phyloP scores from a whole-genome alignment of 2,113 vertebrate genomes.

The Mus spicilegus region DNA sequence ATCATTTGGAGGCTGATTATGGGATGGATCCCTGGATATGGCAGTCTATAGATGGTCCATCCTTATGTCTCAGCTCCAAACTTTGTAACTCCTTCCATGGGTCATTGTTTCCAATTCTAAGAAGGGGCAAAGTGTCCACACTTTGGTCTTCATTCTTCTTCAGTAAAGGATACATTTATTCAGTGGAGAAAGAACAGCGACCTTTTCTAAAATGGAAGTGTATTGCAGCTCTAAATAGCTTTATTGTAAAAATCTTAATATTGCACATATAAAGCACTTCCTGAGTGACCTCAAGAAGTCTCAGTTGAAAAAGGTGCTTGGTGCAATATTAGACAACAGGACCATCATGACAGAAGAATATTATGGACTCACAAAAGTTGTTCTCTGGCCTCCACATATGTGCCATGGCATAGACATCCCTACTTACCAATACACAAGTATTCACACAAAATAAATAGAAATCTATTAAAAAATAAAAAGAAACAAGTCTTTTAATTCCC shows the following conservation, averaged over 20 bases:
- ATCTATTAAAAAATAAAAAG: neutral
- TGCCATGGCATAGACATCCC: neutral
- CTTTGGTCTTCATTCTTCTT: no score
- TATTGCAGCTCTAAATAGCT: neutral
- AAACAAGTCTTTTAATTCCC: neutral
- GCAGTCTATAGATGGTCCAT: no score
- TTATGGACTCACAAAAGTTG: neutral
- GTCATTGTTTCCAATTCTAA: no score
- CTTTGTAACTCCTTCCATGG: no score
- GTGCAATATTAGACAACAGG: neutral
- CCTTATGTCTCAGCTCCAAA: no score
- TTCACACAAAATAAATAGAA: neutral
- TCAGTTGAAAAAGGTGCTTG: neutral
- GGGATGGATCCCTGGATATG: no score
- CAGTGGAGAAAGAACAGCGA: slow-evolving; percentile 35
- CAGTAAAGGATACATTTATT: slow-evolving; percentile 8
- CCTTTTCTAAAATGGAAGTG: slow-evolving; percentile 25
- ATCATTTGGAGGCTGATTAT: no score
- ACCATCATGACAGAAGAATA: neutral
- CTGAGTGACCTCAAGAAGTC: no score
- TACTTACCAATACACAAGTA: neutral
- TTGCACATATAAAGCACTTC: neutral
- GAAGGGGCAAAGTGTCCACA: no score
- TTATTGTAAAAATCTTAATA: slow-evolving; percentile 24
- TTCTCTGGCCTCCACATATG: neutral